These are phyloP conservation scores for Nasonovia ribisnigri DNA, from an alignment of 2,888 invertebrate species.

Conservation along the genomic window DNA sequence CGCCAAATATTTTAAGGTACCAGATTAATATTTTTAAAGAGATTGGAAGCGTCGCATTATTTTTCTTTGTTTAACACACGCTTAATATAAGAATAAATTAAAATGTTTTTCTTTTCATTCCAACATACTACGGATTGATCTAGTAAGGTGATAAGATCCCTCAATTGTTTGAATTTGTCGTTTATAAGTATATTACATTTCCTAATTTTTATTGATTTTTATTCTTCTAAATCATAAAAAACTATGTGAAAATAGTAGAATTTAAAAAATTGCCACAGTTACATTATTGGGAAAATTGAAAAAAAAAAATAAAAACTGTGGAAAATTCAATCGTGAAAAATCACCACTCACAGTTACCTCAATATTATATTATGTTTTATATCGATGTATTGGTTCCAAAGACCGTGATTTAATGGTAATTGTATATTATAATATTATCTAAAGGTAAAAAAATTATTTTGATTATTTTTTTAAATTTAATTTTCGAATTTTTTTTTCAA, in stretches of 20 bases:
- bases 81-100: not conserved
- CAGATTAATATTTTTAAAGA: not conserved
- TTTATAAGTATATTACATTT: not conserved
- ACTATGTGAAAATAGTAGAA: not conserved
- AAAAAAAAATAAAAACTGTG: not conserved
- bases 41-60: not conserved
- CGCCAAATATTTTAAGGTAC: not conserved
- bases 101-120: not conserved
- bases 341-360: not conserved
- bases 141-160: not conserved
- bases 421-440: too few species aligned
- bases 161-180: not conserved
- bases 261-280: not conserved
- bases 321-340: not conserved
- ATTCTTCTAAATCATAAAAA: not conserved
- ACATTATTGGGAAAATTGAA: not conserved
- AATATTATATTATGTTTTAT: too few species aligned
- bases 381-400: too few species aligned
- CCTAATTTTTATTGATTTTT: not conserved
- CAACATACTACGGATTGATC: not conserved
- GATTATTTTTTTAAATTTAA: too few species aligned
- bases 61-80: too few species aligned
- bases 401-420: too few species aligned
- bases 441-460: too few species aligned
- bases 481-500: too few species aligned